Base-by-base conservation (phyloP, 2,888 invertebrate genomes). In the Ferdinandea cuprea region DNA sequence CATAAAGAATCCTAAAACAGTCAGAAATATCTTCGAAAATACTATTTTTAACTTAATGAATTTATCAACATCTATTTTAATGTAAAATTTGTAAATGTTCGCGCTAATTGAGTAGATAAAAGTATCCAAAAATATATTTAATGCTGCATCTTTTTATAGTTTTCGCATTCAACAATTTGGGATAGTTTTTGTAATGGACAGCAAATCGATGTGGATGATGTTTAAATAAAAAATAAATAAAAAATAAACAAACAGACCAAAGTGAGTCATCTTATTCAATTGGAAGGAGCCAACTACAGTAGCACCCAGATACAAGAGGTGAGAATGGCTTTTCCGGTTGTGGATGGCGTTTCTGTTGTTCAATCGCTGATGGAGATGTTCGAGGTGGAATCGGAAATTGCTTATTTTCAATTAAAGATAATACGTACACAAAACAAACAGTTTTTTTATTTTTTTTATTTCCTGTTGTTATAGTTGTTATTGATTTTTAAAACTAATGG, bases 61-160 rank as follows among this genome's bases (percentile, higher is more conserved):
- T 42, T n/a, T 52, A 66, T 21, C 21, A 56, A 52, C 4, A 52
- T 52, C 65, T 52, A 30, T 52, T 30, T 52, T 21, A 25, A 17
- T 21, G n/a, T 11, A 6, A n/a, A n/a, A n/a, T n/a, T n/a, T n/a
- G n/a, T n/a, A n/a, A n/a, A n/a, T n/a, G n/a, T n/a, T 15, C 11
- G 8, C 15, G n/a, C 40, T 13, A n/a, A 40, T 19, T 19, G 15
- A 7, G n/a, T 6, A 37, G 6, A 40, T 13, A 37, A 37, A 37
- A 1, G 6, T 1, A 1, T 7, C 6, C 2, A 6, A 40, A 40
- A 40, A 40, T 37, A 37, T n/a, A 5, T 6, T n/a, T 2, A 35
- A 35, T 35, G 35, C 8, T 11, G 35, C 25, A 25, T 25, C 25
- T 5, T 25, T 25, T 25, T 25, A 25, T 25, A 25, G 25, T 5